These are phyloP conservation scores for Porites lutea DNA, from an alignment of 64 coral and sea anemone species.

Conservation along the genomic window DNA sequence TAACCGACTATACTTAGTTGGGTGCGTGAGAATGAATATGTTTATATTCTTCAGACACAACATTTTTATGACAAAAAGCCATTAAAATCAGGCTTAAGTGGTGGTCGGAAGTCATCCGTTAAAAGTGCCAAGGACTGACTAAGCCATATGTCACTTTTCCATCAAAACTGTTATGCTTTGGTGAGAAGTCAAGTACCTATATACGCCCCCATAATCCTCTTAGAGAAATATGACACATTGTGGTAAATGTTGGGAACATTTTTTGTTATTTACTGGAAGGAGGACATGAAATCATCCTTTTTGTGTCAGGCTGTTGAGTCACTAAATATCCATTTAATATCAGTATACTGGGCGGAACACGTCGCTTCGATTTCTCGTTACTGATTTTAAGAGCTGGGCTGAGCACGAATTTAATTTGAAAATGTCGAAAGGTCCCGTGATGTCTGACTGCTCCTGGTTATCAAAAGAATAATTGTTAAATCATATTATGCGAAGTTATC, in stretches of 20 bases:
- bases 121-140: not conserved
- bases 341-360: no score
- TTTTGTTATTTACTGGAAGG: not conserved
- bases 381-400: no score
- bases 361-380: no score
- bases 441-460: not conserved
- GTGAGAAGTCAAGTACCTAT: not conserved
- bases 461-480: not conserved
- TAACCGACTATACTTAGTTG: not conserved
- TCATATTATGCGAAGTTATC: not conserved
- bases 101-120: slow-evolving; percentile 16
- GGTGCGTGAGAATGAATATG: not conserved
- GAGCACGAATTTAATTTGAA: no score
- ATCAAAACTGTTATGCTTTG: not conserved
- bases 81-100: not conserved
- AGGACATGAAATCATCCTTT: not conserved
- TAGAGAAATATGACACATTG: not conserved
- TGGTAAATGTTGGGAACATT: not conserved
- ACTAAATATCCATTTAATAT: no score
- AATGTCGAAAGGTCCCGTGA: not conserved
- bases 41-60: no score
- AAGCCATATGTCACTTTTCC: not conserved
- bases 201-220: not conserved
- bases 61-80: not conserved
- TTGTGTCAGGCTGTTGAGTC: not conserved